A percentile compares a stretch with the other conserved stretches of the same genome.
Evolutionary conservation across 2,797 vertebrate genomes (phyloP).

Genomic region (Botia almorhae): DNA sequence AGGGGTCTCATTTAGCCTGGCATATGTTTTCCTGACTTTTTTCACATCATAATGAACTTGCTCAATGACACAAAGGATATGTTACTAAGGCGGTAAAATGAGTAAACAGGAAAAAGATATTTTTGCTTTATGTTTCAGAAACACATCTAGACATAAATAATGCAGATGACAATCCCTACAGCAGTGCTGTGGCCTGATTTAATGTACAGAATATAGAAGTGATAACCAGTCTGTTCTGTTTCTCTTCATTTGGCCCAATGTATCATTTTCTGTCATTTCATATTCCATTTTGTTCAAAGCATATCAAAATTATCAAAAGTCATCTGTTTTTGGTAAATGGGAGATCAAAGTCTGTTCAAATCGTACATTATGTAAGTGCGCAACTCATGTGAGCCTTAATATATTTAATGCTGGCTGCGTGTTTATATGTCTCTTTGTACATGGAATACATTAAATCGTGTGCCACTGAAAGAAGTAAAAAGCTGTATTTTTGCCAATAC

Average conservation of each 20-base stretch:
- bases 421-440: background rate
- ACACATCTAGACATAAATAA: slow-evolving; percentile 54
- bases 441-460: background rate
- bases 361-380: background rate
- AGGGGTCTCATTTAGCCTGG: slow-evolving; percentile 16
- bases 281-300: slow-evolving; percentile 33
- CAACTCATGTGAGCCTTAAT: background rate
- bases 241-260: background rate
- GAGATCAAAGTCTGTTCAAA: slow-evolving; percentile 16
- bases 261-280: slow-evolving; percentile 13
- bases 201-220: background rate
- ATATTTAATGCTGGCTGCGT: slow-evolving; percentile 2
- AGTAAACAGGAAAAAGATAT: background rate
- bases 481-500: no score
- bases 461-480: no score
- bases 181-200: slow-evolving; percentile 5
- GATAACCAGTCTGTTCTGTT: background rate
- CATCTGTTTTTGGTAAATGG: slow-evolving; percentile 30
- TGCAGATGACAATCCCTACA: slow-evolving; percentile 32
- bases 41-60: background rate
- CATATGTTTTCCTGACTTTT: background rate
- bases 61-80: background rate
- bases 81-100: background rate
- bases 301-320: background rate
- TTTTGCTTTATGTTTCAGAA: slow-evolving; percentile 1